Evolutionary conservation across 2,888 invertebrate species (phyloP).

Genomic region (Cephus rjabovi): DNA sequence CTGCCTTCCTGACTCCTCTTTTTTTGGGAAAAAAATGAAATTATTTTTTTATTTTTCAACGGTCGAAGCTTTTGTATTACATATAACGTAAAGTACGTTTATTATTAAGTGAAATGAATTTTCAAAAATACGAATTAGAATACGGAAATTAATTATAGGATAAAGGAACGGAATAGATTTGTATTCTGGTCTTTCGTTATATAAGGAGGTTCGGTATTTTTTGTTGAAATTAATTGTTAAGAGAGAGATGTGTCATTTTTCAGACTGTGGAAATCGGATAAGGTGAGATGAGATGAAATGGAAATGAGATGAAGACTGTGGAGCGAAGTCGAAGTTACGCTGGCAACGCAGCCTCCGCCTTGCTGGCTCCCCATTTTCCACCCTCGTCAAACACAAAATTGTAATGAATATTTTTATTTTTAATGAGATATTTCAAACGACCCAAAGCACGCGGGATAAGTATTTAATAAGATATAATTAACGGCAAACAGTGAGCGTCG

Average conservation of each 20-base stretch:
- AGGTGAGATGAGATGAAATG: neutral
- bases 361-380: neutral
- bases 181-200: neutral
- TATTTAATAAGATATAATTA: slow-evolving; percentile 30
- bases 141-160: too few relatives aligned
- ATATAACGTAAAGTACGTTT: too few relatives aligned
- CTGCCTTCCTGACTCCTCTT: neutral
- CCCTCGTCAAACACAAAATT: slow-evolving; percentile 12
- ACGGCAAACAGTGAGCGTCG: slow-evolving; percentile 25
- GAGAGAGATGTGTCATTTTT: neutral
- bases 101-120: too few relatives aligned
- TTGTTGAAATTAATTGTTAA: neutral
- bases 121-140: too few relatives aligned
- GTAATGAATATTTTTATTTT: slow-evolving; percentile 24
- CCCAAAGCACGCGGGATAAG: neutral
- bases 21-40: neutral
- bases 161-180: neutral
- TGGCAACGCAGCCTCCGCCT: neutral
- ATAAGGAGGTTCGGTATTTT: neutral
- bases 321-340: neutral
- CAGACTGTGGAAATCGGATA: neutral
- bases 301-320: neutral
- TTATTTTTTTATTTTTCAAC: neutral
- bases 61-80: too few relatives aligned
- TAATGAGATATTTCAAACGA: slow-evolving; percentile 12